Evolutionary conservation across 23 tunicate species (phyloP), one percentile per base, ranked within the genome.

Genomic region (Trididemnum nubilum): DNA sequence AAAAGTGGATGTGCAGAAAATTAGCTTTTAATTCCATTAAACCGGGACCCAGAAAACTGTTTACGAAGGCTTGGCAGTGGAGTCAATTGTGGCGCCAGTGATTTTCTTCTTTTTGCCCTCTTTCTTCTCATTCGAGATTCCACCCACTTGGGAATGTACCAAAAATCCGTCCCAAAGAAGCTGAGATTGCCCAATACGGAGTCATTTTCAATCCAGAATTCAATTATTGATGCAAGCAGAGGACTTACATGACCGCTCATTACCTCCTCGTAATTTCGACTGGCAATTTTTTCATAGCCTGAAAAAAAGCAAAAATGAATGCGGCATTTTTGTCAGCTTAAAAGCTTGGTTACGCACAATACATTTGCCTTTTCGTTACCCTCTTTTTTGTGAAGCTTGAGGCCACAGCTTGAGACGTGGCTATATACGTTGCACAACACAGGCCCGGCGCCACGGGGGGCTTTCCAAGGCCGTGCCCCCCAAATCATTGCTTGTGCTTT

Each of bases 201-300:
- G 7, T 32, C 81, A 73, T 83, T 81, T 5, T 83, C 81, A 33
- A 21, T 27, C 87, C 87, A 83, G 19, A 80, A 73, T 1, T 35
- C 61, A 36, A 73, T 58, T 73, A 83, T 37, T 25, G 64, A 40
- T 7, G 78, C 29, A 21, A 83, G 69, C 23, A 83, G 59, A 4
- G 51, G 61, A 32, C 74, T 39, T 73, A 83, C 81, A 59, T 73
- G 80, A 73, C 87, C 87, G 36, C 87, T 83, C 87, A 83, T 83
- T 9, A 83, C 87, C 61, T 83, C 87, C 24, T 83, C 87, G 39
- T 51, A 83, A 37, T 83, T 83, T 35, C 38, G 44, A n/a, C 67
- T 64, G 51, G 87, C 87, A 35, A 1, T 23, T 28, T 23, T 73
- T 35, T 54, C 57, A 36, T 38, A 73, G 23, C 65, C 87, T 83